A percentile compares a stretch with the other conserved stretches of the same genome.
phyloP scores from a whole-genome alignment of 2,797 vertebrate genomes.

The Antennarius maculatus region DNA sequence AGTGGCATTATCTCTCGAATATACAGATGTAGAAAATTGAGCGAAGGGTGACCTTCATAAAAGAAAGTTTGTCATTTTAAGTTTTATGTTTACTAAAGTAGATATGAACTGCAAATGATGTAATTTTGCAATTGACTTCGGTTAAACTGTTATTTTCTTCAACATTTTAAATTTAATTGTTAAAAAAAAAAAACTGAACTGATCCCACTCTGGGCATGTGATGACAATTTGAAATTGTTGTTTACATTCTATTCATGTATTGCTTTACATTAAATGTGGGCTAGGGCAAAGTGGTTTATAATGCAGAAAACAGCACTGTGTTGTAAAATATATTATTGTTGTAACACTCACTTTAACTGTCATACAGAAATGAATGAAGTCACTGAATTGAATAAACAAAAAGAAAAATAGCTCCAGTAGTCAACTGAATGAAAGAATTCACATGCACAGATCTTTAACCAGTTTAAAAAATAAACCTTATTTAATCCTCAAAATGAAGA shows the following conservation, averaged over 20 bases:
- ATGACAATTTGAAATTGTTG: no score
- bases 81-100: slow-evolving; percentile 24
- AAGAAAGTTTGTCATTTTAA: slow-evolving; percentile 59
- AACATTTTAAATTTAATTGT: background rate
- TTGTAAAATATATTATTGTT: background rate
- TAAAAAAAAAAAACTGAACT: background rate
- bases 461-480: slow-evolving; percentile 15
- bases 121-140: background rate
- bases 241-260: background rate
- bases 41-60: slow-evolving; percentile 64
- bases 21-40: slow-evolving; percentile 73
- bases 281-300: background rate
- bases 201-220: background rate
- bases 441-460: background rate
- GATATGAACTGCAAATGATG: background rate
- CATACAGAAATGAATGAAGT: background rate
- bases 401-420: background rate
- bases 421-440: background rate
- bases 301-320: background rate
- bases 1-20: slow-evolving; percentile 70
- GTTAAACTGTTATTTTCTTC: background rate
- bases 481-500: slow-evolving; percentile 12
- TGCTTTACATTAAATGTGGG: background rate
- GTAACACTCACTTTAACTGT: background rate
- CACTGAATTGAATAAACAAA: background rate